phyloP scores from a whole-genome alignment of 2,797 vertebrate genomes.

The Gallirallus australis region DNA sequence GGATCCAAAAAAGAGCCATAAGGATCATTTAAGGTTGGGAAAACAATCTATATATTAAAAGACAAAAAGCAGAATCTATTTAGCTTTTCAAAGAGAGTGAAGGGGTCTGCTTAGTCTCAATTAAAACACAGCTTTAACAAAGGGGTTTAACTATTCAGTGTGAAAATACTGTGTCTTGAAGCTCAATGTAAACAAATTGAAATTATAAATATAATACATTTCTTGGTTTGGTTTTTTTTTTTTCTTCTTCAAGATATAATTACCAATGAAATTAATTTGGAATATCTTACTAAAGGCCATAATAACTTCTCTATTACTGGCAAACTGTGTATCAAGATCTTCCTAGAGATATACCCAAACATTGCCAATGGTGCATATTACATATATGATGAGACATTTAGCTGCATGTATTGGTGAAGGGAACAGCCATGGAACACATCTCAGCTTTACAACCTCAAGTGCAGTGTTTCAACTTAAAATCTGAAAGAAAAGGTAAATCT shows the following conservation, averaged over 20 bases:
- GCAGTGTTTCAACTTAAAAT: not conserved
- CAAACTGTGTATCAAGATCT: not conserved
- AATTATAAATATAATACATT: not conserved
- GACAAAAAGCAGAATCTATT: not conserved
- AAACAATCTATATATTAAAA: not conserved
- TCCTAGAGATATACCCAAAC: not conserved
- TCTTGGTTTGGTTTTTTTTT: no score
- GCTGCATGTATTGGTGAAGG: not conserved
- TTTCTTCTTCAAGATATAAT: accelerated
- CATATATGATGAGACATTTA: not conserved
- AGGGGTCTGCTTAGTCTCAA: not conserved
- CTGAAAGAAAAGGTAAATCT: not conserved
- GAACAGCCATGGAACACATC: not conserved
- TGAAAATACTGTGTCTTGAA: not conserved
- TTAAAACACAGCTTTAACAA: not conserved
- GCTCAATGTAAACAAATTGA: not conserved
- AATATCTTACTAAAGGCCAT: not conserved
- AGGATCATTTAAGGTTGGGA: not conserved
- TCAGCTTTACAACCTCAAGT: not conserved
- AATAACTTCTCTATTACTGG: not conserved
- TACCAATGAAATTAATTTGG: not conserved
- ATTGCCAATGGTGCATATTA: not conserved
- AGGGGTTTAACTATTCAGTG: not conserved
- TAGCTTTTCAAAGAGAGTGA: not conserved
- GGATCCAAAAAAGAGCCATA: not conserved